Conservation (phyloP, 2,797 vertebrate genomes). For the Serranus cabrilla region DNA sequence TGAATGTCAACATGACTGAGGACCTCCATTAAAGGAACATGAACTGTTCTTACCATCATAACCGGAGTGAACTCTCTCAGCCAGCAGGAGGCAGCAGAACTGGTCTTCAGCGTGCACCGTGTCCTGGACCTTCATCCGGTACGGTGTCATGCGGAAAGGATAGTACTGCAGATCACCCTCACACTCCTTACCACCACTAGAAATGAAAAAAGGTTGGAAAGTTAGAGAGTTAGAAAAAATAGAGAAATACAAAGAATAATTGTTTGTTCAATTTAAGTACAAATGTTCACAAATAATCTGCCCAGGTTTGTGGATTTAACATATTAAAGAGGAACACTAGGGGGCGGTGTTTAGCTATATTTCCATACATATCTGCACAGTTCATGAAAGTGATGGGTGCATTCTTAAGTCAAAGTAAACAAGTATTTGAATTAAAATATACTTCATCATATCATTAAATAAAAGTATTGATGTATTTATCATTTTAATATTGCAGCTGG, state of each 20-base stretch:
- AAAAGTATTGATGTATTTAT: too few relatives aligned
- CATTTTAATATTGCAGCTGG: too few relatives aligned
- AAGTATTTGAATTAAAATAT: too few relatives aligned
- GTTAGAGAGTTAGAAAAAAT: constrained; percentile 22
- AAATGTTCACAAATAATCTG: not conserved
- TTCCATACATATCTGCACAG: not conserved
- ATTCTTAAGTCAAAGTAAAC: too few relatives aligned
- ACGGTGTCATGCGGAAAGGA: constrained; percentile 96
- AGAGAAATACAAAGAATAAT: not conserved
- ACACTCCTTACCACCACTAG: constrained; percentile 88
- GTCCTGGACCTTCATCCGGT: constrained; percentile 93
- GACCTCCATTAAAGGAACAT: not conserved
- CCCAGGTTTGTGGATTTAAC: not conserved
- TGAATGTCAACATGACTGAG: not conserved
- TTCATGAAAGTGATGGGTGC: not conserved
- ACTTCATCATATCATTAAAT: too few relatives aligned
- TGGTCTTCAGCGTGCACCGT: constrained; percentile 87
- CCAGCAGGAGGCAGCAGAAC: constrained; percentile 96
- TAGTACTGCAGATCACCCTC: constrained; percentile 89
- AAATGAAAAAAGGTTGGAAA: not conserved
- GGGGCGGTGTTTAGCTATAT: constrained; percentile 36
- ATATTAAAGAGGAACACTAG: constrained; percentile 42
- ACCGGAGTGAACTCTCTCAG: constrained; percentile 96
- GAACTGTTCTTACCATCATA: constrained; percentile 90
- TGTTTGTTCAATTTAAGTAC: not conserved